These are phyloP conservation scores for Leptogaster cylindrica DNA, from an alignment of 2,888 invertebrate genomes.

Conservation along the genomic window DNA sequence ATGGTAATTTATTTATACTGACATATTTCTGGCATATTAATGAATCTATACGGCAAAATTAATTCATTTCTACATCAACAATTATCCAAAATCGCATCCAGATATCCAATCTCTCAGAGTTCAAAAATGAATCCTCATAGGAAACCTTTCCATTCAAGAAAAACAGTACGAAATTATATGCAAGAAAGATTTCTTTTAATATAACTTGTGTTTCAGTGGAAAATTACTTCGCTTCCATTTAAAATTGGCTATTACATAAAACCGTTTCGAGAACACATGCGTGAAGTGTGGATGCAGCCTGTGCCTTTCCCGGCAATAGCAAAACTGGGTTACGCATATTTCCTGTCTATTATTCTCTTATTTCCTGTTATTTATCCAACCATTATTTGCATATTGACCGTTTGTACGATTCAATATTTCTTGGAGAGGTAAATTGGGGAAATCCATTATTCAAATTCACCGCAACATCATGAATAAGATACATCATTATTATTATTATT, in stretches of 20 bases:
- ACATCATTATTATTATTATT: not conserved
- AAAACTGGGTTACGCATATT: conserved; percentile 62
- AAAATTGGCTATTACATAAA: conserved; percentile 39
- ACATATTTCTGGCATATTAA: too few relatives aligned
- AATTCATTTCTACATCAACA: too few relatives aligned
- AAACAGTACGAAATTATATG: not conserved
- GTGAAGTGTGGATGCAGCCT: conserved; percentile 63
- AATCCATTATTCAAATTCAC: too few relatives aligned
- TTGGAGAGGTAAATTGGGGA: conserved; percentile 58
- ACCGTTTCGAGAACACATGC: conserved; percentile 60
- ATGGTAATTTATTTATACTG: too few relatives aligned
- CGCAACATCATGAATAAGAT: too few relatives aligned
- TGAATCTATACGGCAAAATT: too few relatives aligned
- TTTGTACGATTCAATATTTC: conserved; percentile 61
- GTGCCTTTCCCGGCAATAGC: conserved; percentile 65
- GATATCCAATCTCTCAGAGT: too few relatives aligned
- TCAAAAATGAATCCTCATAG: not conserved
- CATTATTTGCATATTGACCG: conserved; percentile 60
- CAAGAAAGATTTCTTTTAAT: not conserved
- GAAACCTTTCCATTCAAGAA: conserved; percentile 17
- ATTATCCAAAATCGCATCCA: too few relatives aligned
- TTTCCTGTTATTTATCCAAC: conserved; percentile 63
- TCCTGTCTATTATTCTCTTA: conserved; percentile 61
- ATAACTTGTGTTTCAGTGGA: conserved; percentile 40
- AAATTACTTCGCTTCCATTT: not conserved